Percentiles rank a stretch among this genome's conserved stretches.
These are phyloP conservation scores for Chalcis sispes DNA, from an alignment of 2,888 invertebrate genomes.

Conservation along the genomic window DNA sequence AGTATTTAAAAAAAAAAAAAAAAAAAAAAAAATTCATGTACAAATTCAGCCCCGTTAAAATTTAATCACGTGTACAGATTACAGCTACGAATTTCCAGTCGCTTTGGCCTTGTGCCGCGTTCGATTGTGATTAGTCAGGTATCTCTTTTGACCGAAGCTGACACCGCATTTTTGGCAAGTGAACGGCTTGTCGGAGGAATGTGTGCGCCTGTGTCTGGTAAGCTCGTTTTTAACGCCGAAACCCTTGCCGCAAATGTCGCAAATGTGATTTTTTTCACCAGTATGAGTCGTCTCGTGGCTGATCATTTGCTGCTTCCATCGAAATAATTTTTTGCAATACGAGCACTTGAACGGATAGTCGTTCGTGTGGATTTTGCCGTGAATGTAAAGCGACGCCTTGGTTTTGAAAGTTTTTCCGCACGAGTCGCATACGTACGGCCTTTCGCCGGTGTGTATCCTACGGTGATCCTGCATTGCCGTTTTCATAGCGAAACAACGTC, in stretches of 20 bases:
- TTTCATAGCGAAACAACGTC: conserved; percentile 76
- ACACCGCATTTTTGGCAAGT: conserved; percentile 76
- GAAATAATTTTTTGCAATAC: conserved; percentile 75
- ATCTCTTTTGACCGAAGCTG: conserved; percentile 78
- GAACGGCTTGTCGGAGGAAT: conserved; percentile 75
- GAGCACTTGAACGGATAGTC: conserved; percentile 66
- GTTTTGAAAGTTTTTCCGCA: conserved; percentile 78
- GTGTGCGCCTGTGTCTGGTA: conserved; percentile 78
- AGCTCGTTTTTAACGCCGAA: conserved; percentile 78
- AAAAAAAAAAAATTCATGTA: conserved; percentile 7
- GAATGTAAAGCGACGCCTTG: conserved; percentile 77
- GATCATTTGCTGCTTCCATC: conserved; percentile 76
- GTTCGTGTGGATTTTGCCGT: conserved; percentile 65
- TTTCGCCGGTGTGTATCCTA: conserved; percentile 76
- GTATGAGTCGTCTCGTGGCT: conserved; percentile 77
- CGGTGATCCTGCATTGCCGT: conserved; percentile 76
- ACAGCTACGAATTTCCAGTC: background rate
- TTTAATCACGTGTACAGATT: background rate
- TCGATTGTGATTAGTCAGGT: conserved; percentile 77
- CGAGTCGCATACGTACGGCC: conserved; percentile 75
- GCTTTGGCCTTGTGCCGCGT: conserved; percentile 58
- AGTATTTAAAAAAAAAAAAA: no score
- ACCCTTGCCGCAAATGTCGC: conserved; percentile 77
- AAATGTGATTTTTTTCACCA: conserved; percentile 75
- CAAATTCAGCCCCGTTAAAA: background rate